Percentiles rank a stretch among this genome's conserved stretches.
phyloP scores from a whole-genome alignment of 2,113 vertebrate genomes.

The Numenius arquata region DNA sequence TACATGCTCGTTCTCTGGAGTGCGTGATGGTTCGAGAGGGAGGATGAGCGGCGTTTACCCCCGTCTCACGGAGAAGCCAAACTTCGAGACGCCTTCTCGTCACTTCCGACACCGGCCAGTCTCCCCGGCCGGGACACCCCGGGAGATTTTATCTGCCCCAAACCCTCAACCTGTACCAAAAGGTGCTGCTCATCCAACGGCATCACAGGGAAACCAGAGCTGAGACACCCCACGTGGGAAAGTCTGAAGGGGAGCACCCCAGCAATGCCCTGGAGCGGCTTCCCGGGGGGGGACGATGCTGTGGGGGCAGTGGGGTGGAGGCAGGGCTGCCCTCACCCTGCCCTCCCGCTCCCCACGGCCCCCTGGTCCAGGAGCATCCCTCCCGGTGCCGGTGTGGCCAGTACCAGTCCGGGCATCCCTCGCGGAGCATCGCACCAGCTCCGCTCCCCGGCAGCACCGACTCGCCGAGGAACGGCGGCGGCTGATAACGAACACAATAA shows the following conservation, averaged over 20 bases:
- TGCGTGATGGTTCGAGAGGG: background rate
- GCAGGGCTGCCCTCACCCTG: background rate
- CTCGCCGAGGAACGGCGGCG: background rate
- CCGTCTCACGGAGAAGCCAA: fast-evolving
- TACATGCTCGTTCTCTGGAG: background rate
- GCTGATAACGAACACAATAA: slow-evolving; percentile 41
- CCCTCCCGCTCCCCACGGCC: fast-evolving
- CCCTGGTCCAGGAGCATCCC: background rate
- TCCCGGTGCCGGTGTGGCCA: background rate
- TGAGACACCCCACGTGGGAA: fast-evolving
- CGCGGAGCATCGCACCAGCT: fast-evolving
- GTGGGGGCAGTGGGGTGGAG: background rate
- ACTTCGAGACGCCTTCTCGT: fast-evolving
- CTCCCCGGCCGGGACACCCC: fast-evolving
- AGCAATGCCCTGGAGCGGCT: background rate
- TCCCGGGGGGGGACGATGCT: background rate
- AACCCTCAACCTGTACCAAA: background rate
- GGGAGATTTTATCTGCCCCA: background rate
- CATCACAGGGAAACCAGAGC: fast-evolving
- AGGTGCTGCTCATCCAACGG: fast-evolving
- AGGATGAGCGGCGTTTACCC: background rate
- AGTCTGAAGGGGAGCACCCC: background rate
- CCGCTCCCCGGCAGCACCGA: background rate
- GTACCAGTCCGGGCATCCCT: background rate
- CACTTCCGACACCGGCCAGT: fast-evolving